These are phyloP conservation scores for Philantomba maxwellii DNA, from an alignment of 2,113 vertebrate genomes.

Conservation along the genomic window DNA sequence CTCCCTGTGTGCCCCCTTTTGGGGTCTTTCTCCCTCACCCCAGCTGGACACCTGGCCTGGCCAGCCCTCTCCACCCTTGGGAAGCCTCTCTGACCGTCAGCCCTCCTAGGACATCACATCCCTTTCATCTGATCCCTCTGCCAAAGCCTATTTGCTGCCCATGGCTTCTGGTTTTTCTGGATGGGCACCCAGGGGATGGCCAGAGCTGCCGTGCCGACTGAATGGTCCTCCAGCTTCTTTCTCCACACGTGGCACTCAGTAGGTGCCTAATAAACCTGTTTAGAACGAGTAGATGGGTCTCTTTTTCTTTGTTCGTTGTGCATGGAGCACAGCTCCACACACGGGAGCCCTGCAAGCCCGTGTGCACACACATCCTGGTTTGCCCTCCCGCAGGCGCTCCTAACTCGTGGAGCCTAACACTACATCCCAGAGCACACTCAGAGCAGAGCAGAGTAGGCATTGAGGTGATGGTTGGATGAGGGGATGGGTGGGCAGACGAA, in stretches of 20 bases:
- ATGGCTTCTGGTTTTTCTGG: not conserved
- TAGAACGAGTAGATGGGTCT: accelerated
- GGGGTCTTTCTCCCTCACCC: not conserved
- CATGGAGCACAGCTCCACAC: accelerated
- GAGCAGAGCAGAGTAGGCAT: not conserved
- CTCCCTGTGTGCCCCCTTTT: not conserved
- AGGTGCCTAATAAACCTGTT: conserved; percentile 9
- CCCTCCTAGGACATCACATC: not conserved
- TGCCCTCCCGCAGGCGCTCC: too few species aligned
- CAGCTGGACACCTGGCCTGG: not conserved
- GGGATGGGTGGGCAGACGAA: not conserved
- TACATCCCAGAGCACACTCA: too few species aligned
- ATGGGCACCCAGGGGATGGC: not conserved
- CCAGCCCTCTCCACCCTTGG: not conserved
- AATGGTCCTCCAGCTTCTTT: accelerated
- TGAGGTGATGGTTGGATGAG: not conserved
- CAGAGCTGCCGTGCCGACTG: not conserved
- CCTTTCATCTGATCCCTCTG: not conserved
- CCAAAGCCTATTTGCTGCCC: too few species aligned
- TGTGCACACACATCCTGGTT: accelerated
- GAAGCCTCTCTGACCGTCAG: not conserved
- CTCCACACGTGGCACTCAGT: not conserved
- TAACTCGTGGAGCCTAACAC: not conserved
- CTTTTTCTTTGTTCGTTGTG: not conserved
- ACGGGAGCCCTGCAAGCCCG: accelerated